Base-by-base conservation (phyloP, 2,888 invertebrate genomes). In the Charanyca ferruginea region DNA sequence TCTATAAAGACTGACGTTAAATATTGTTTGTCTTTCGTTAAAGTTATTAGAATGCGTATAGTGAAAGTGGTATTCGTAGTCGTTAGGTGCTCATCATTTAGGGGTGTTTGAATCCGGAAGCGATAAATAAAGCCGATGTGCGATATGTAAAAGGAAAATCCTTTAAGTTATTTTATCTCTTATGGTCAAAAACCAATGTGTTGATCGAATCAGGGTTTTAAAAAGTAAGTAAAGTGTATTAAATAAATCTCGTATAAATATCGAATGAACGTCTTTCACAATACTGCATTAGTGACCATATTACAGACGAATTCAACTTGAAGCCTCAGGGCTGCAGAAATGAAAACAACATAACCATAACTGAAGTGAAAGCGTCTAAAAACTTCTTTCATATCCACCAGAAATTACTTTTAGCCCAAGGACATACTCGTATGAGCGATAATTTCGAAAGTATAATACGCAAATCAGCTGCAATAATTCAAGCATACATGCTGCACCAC, bases 391-490 rank as follows among this genome's bases (percentile, higher is more conserved):
- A 22, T 18, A 41, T 38, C 22, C 25, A 45, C 20, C 1, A 49
- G 20, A 32, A 72, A 73, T 66, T 48, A 71, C 52, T 41, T 59
- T 32, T 73, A 32, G 74, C 71, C 74, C 44, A 53, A 73, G 58
- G 71, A 59, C 32, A 20, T 57, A n/a, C n/a, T n/a, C n/a, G n/a
- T n/a, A 58, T 23, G 44, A 58, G 45, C 53, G 59, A 67, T 74
- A 68, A 72, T 72, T 68, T 69, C 18, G 44, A 22, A 53, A 47
- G 2, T 32, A 68, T 18, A 35, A 48, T 22, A 41, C 32, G 55
- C 35, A 75, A 68, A 75, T 73, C 52, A 57, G 52, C 23, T 1
- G 28, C 23, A 73, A 73, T 76, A 58, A 76, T 76, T 76, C 58
- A 76, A 70, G 58, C 45, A 49, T 49, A 55, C 55, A 42, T 54